Evolutionary conservation across 2,113 vertebrate species (phyloP).

Genomic region (Synchiropus splendidus): DNA sequence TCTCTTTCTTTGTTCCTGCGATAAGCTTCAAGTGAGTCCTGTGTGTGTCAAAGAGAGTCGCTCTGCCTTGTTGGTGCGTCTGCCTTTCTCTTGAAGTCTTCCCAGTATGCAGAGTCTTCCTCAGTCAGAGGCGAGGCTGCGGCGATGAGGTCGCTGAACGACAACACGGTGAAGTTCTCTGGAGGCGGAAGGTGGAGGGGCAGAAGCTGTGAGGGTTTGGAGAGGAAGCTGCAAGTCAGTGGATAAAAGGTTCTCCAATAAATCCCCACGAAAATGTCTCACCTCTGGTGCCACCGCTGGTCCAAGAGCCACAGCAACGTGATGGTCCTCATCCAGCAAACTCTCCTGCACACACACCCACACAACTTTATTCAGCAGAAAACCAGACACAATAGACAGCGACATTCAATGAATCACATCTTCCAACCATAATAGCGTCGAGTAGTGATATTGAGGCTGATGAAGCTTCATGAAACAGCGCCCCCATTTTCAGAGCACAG

Average conservation of each 20-base stretch:
- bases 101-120: slow-evolving; percentile 84
- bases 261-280: slow-evolving; percentile 8
- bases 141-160: slow-evolving; percentile 78
- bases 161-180: slow-evolving; percentile 71
- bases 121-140: slow-evolving; percentile 75
- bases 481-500: no score
- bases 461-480: no score
- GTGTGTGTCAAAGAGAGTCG: slow-evolving; percentile 22
- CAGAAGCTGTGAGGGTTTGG: slow-evolving; percentile 7
- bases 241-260: not conserved
- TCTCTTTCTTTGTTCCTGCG: no score
- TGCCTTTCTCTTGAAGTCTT: slow-evolving; percentile 77
- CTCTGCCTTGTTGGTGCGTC: slow-evolving; percentile 72
- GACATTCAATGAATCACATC: no score
- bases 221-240: not conserved
- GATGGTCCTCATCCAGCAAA: slow-evolving; percentile 75
- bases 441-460: no score
- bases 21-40: no score
- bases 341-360: slow-evolving; percentile 65
- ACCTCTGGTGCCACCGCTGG: slow-evolving; percentile 47
- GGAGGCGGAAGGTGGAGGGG: slow-evolving; percentile 48
- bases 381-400: no score
- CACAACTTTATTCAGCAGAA: not conserved
- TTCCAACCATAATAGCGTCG: no score
- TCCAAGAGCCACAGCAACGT: slow-evolving; percentile 84